phyloP scores from a whole-genome alignment of 2,888 invertebrate genomes.

The Criorhina ranunculi region DNA sequence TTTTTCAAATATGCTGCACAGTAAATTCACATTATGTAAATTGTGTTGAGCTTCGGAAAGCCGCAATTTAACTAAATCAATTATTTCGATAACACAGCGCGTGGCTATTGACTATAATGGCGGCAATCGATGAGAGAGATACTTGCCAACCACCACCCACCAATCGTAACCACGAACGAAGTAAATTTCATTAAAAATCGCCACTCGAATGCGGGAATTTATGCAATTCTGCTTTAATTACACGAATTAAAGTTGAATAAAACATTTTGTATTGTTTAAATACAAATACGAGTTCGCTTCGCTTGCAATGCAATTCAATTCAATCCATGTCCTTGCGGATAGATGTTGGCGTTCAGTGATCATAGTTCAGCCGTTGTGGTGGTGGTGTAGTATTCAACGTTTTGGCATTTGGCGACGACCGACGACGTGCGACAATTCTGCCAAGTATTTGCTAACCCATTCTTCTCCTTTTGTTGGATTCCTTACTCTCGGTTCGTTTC shows the following conservation, averaged over 20 bases:
- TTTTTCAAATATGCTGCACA: conserved; percentile 52
- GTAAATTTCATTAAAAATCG: conserved; percentile 67
- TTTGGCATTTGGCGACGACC: no score
- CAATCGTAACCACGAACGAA: conserved; percentile 9
- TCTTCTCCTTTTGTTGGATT: conserved; percentile 34
- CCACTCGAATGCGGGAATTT: conserved; percentile 57
- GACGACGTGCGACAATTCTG: conserved; percentile 42
- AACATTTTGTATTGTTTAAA: conserved; percentile 21
- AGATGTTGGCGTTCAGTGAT: conserved; percentile 3
- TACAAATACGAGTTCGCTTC: no score
- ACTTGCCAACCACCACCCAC: neutral
- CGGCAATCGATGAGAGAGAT: conserved; percentile 7
- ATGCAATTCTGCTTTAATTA: conserved; percentile 63
- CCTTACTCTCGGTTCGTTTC: conserved; percentile 10
- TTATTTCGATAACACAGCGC: conserved; percentile 71
- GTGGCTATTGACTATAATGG: conserved; percentile 38
- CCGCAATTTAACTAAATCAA: conserved; percentile 76
- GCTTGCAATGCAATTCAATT: conserved; percentile 15
- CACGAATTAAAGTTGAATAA: conserved; percentile 64
- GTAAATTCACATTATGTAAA: conserved; percentile 74
- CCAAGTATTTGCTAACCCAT: conserved; percentile 53
- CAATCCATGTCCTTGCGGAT: conserved; percentile 21
- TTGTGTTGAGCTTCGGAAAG: conserved; percentile 67
- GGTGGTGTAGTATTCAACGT: no score
- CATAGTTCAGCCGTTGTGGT: no score